A percentile compares a stretch with the other conserved stretches of the same genome.
phyloP scores from a whole-genome alignment of 2,888 invertebrate genomes.

The Hymenopus coronatus region DNA sequence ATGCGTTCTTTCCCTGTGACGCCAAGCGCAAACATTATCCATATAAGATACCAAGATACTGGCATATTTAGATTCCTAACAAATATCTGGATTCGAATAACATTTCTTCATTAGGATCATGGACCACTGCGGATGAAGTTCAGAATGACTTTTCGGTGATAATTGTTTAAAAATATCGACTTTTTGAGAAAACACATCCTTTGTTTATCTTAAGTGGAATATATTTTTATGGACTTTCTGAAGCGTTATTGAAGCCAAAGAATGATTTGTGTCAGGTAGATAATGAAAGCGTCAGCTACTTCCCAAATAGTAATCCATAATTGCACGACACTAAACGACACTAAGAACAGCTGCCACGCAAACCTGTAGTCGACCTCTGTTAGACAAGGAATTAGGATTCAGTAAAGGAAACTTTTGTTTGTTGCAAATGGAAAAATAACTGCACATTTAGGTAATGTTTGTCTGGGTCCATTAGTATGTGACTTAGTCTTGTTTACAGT shows the following conservation, averaged over 20 bases:
- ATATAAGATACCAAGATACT: conserved; percentile 25
- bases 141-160: too few species aligned
- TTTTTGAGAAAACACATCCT: too few species aligned
- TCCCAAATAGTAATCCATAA: too few species aligned
- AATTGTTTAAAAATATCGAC: too few species aligned
- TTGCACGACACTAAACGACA: too few species aligned
- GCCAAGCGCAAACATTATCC: conserved; percentile 33
- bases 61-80: background rate
- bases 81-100: background rate
- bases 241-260: too few species aligned
- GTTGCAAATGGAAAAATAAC: background rate
- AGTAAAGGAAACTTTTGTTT: conserved; percentile 12
- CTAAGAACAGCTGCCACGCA: background rate
- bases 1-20: conserved; percentile 33
- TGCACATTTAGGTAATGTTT: background rate
- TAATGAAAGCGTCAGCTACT: too few species aligned
- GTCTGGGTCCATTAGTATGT: background rate
- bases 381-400: conserved; percentile 21
- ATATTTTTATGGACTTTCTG: too few species aligned
- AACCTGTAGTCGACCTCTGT: background rate
- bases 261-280: too few species aligned
- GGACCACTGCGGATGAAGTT: too few species aligned
- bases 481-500: background rate
- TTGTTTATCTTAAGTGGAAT: too few species aligned
- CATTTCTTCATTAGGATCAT: too few species aligned